A percentile compares a stretch with the other conserved stretches of the same genome.
Conservation (phyloP, 2,113 vertebrate genomes). For the Melanocharis versteri region DNA sequence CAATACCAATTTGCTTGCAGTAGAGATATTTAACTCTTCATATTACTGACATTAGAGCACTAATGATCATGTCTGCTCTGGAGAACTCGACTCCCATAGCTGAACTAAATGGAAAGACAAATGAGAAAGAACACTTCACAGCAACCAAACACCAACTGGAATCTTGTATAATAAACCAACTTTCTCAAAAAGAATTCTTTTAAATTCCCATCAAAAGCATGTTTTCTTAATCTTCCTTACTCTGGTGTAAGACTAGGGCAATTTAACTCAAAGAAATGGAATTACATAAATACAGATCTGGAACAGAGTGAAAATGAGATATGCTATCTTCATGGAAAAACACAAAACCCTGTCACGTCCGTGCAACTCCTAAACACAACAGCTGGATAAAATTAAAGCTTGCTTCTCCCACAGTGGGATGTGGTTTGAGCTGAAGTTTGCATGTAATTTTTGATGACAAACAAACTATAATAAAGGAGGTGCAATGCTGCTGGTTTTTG, state of each 20-base stretch:
- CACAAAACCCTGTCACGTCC: not conserved
- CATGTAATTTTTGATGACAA: not conserved
- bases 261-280: not conserved
- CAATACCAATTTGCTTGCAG: not conserved
- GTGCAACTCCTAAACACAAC: not conserved
- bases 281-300: not conserved
- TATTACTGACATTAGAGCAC: not conserved
- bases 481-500: not conserved
- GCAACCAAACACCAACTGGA: not conserved
- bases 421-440: not conserved
- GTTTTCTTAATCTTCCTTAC: not conserved
- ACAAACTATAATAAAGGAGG: not conserved
- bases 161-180: not conserved
- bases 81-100: not conserved
- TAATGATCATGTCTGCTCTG: not conserved
- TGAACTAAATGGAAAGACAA: not conserved
- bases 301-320: not conserved
- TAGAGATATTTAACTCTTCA: not conserved
- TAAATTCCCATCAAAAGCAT: not conserved
- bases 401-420: not conserved
- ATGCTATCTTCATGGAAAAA: not conserved
- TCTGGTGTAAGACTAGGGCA: not conserved
- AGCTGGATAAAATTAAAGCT: constrained; percentile 13
- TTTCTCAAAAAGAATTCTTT: not conserved
- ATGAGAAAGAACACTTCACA: not conserved